Evolutionary conservation across 2,888 invertebrate species (phyloP).

Genomic region (Acronicta alni): DNA sequence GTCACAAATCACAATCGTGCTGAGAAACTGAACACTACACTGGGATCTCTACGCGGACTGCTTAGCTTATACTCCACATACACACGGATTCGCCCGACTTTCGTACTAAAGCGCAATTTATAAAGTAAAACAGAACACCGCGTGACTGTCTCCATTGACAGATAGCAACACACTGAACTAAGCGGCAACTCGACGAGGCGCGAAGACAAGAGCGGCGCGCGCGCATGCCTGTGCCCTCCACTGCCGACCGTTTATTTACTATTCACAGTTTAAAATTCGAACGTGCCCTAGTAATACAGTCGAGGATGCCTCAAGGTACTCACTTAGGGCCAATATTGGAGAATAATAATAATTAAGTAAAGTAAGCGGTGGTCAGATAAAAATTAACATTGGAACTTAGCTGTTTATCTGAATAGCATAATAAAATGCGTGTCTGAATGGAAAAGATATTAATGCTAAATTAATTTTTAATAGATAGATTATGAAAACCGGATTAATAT

Average conservation of each 20-base stretch:
- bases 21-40: conserved; percentile 66
- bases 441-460: too few species aligned
- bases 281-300: conserved; percentile 83
- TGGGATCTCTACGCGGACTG: conserved; percentile 41
- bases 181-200: conserved; percentile 54
- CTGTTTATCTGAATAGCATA: not conserved
- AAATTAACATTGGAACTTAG: not conserved
- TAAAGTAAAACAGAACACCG: conserved; percentile 64
- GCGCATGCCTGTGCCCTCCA: conserved; percentile 77
- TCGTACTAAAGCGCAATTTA: conserved; percentile 62
- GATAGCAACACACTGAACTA: conserved; percentile 79
- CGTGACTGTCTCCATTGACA: conserved; percentile 83
- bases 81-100: conserved; percentile 64
- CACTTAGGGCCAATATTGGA: conserved; percentile 50
- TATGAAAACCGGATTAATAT: conserved; percentile 43
- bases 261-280: conserved; percentile 84
- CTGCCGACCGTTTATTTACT: conserved; percentile 85
- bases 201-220: conserved; percentile 71
- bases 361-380: not conserved
- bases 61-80: conserved; percentile 59
- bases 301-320: conserved; percentile 63
- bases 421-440: conserved; percentile 5
- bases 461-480: too few species aligned
- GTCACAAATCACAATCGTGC: conserved; percentile 70
- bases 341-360: conserved; percentile 9